These are phyloP conservation scores for Tuta absoluta DNA, from an alignment of 2,888 invertebrate species.

Conservation along the genomic window DNA sequence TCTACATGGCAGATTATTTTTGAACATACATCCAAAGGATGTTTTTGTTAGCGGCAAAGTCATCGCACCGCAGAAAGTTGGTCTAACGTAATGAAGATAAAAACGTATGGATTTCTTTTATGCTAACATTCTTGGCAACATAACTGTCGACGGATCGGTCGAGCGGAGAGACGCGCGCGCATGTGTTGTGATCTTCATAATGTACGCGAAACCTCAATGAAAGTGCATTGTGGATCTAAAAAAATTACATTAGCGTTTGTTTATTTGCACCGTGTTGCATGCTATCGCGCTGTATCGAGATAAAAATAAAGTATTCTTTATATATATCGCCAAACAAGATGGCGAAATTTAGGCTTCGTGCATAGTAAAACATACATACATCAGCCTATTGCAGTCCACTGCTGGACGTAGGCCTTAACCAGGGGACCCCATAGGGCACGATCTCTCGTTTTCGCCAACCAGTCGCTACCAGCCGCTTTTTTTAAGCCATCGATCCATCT, in stretches of 20 bases:
- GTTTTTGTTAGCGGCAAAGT: too few species aligned
- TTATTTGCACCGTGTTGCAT: slow-evolving; percentile 1
- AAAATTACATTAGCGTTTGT: slow-evolving; percentile 3
- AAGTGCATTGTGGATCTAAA: slow-evolving; percentile 13
- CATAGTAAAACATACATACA: too few species aligned
- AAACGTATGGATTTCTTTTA: slow-evolving; percentile 14
- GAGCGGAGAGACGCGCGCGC: slow-evolving; percentile 19
- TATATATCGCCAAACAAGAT: background rate
- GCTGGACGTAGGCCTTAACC: too few species aligned
- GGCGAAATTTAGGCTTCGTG: too few species aligned
- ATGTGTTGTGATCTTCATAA: slow-evolving; percentile 19
- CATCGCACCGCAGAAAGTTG: slow-evolving; percentile 7
- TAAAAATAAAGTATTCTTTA: background rate
- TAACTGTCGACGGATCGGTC: slow-evolving; percentile 21
- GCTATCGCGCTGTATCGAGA: background rate
- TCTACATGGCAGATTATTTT: too few species aligned
- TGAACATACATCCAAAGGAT: too few species aligned
- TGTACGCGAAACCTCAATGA: slow-evolving; percentile 19
- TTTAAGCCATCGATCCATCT: too few species aligned
- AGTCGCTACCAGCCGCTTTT: too few species aligned
- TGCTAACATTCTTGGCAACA: slow-evolving; percentile 20
- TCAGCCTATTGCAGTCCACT: too few species aligned
- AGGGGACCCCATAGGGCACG: too few species aligned
- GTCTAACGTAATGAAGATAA: slow-evolving; percentile 4
- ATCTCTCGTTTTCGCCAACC: too few species aligned